Evolutionary conservation across 1,140 invertebrate genomes (phyloP).

Genomic region (Drosophila guanche): DNA sequence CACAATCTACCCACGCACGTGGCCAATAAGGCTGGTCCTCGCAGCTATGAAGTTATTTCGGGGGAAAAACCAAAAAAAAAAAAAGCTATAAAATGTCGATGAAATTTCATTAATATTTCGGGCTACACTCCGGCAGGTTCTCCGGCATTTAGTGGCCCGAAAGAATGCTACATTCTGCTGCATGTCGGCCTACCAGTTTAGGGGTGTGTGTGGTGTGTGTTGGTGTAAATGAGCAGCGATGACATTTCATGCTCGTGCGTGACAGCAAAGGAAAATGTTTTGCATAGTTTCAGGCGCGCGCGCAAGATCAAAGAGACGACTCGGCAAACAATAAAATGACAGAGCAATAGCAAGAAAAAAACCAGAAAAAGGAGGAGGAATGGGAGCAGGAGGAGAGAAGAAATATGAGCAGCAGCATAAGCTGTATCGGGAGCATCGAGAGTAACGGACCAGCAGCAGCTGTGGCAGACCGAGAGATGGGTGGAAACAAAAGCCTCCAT

Average conservation of each 20-base stretch:
- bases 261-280: constrained; percentile 51
- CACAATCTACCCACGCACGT: no score
- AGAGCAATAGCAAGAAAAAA: constrained; percentile 59
- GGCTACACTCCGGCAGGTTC: background rate
- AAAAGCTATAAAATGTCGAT: constrained; percentile 45
- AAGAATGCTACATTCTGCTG: constrained; percentile 30
- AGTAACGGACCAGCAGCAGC: background rate
- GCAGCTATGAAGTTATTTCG: constrained; percentile 25
- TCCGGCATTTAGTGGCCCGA: constrained; percentile 33
- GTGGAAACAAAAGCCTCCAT: constrained; percentile 35
- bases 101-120: constrained; percentile 40
- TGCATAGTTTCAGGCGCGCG: constrained; percentile 52
- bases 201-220: constrained; percentile 4
- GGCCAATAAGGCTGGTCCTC: background rate
- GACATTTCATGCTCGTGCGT: constrained; percentile 66
- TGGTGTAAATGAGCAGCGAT: constrained; percentile 35
- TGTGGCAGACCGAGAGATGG: background rate
- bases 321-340: constrained; percentile 65
- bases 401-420: no score
- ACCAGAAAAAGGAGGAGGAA: background rate
- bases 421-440: no score
- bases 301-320: constrained; percentile 58
- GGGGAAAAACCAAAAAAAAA: constrained; percentile 10
- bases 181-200: background rate
- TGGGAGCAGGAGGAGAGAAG: background rate